These are phyloP conservation scores for Drosophila equinoxialis DNA, from an alignment of 1,140 invertebrate genomes.

Conservation along the genomic window DNA sequence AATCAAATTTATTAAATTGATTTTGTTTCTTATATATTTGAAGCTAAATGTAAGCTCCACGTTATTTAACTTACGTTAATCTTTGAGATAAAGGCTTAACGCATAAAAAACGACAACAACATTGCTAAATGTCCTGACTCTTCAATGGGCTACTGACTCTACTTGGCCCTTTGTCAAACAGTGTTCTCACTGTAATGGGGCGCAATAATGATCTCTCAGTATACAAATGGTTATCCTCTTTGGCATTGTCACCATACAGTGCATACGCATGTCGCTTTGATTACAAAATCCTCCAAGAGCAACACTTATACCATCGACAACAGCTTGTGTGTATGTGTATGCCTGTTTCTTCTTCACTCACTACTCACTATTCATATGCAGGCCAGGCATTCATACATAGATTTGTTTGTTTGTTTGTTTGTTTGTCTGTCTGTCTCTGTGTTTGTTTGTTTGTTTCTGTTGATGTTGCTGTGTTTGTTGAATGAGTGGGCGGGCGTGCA, in stretches of 20 bases:
- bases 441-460: constrained; percentile 34
- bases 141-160: not conserved
- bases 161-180: constrained; percentile 1
- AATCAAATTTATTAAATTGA: no score
- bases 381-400: constrained; percentile 43
- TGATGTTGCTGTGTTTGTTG: constrained; percentile 46
- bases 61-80: no score
- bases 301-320: constrained; percentile 33
- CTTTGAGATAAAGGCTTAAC: no score
- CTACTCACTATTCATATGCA: constrained; percentile 74
- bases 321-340: constrained; percentile 29
- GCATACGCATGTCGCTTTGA: constrained; percentile 15
- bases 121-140: no score
- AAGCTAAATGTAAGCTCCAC: not conserved
- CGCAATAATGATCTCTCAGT: not conserved
- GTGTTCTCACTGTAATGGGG: not conserved
- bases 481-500: constrained; percentile 59
- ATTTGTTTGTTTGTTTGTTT: constrained; percentile 20
- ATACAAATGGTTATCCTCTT: constrained; percentile 22
- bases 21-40: no score
- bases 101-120: no score
- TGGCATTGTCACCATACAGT: not conserved
- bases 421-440: constrained; percentile 39
- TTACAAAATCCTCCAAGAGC: constrained; percentile 19
- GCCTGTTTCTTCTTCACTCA: constrained; percentile 2